A percentile compares a stretch with the other conserved stretches of the same genome.
phyloP scores from a whole-genome alignment of 1,140 invertebrate species.

The Venturia canescens region DNA sequence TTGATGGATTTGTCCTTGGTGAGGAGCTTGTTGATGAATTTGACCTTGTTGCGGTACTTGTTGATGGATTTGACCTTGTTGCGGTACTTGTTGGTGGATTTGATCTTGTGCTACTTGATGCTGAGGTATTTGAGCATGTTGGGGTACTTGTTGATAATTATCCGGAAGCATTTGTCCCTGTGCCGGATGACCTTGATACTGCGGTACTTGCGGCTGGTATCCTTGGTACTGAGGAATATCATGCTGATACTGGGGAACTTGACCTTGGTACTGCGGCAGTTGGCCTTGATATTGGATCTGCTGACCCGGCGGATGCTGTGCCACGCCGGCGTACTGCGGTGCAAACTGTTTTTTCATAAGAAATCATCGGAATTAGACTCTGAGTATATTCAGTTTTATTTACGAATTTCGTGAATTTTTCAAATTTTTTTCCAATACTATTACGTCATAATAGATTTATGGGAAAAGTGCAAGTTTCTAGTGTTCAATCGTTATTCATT shows the following conservation, averaged over 20 bases:
- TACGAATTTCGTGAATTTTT: too few relatives aligned
- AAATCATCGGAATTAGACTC: too few relatives aligned
- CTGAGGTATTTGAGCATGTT: constrained; percentile 20
- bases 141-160: constrained; percentile 52
- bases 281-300: not conserved
- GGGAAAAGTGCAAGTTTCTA: too few relatives aligned
- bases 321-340: not conserved
- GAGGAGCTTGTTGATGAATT: constrained; percentile 39
- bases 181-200: constrained; percentile 67
- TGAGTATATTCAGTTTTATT: too few relatives aligned
- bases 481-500: too few relatives aligned
- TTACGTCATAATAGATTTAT: too few relatives aligned
- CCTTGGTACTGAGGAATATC: not conserved
- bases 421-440: too few relatives aligned
- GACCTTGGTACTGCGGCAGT: not conserved
- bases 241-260: not conserved
- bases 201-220: constrained; percentile 62
- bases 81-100: too few relatives aligned
- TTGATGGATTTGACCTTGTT: too few relatives aligned
- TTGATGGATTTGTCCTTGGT: constrained; percentile 39
- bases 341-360: too few relatives aligned
- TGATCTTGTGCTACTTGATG: too few relatives aligned
- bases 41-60: constrained; percentile 17
- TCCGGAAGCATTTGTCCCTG: constrained; percentile 58
- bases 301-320: not conserved